A percentile compares a stretch with the other conserved stretches of the same genome.
phyloP scores from a whole-genome alignment of 2,888 invertebrate genomes.

The Pheosia tremula region DNA sequence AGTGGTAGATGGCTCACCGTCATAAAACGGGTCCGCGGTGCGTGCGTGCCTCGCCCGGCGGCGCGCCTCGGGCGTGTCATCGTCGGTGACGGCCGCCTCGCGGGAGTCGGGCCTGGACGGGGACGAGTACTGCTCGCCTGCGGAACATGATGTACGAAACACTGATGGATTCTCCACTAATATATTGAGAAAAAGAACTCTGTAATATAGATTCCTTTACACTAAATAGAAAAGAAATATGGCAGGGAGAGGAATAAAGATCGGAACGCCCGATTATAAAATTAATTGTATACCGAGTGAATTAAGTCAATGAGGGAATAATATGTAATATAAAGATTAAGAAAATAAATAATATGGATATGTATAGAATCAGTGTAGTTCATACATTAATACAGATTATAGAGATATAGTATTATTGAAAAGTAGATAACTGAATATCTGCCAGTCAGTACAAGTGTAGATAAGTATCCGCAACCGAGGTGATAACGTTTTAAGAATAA shows the following conservation, averaged over 20 bases:
- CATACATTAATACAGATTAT: not conserved
- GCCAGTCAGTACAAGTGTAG: not conserved
- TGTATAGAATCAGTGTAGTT: not conserved
- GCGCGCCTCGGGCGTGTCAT: constrained; percentile 50
- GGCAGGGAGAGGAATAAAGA: too few relatives aligned
- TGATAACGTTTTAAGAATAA: not conserved
- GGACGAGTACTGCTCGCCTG: constrained; percentile 62
- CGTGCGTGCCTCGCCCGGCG: constrained; percentile 38
- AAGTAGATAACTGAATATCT: not conserved
- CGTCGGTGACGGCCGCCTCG: constrained; percentile 67
- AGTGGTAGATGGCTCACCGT: constrained; percentile 41
- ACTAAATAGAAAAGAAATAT: too few relatives aligned
- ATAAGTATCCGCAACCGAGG: not conserved
- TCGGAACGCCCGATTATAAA: too few relatives aligned
- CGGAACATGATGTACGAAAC: constrained; percentile 9
- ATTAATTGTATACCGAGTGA: too few relatives aligned
- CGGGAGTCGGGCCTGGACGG: constrained; percentile 69
- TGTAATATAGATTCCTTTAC: too few relatives aligned
- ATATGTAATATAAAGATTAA: not conserved
- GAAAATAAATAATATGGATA: not conserved
- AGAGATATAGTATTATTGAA: not conserved
- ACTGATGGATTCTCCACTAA: too few relatives aligned
- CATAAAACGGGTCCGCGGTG: constrained; percentile 59
- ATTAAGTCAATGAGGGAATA: too few relatives aligned
- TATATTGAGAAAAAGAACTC: too few relatives aligned